phyloP scores from a whole-genome alignment of 2,797 vertebrate genomes.

The Pseudopleuronectes americanus region DNA sequence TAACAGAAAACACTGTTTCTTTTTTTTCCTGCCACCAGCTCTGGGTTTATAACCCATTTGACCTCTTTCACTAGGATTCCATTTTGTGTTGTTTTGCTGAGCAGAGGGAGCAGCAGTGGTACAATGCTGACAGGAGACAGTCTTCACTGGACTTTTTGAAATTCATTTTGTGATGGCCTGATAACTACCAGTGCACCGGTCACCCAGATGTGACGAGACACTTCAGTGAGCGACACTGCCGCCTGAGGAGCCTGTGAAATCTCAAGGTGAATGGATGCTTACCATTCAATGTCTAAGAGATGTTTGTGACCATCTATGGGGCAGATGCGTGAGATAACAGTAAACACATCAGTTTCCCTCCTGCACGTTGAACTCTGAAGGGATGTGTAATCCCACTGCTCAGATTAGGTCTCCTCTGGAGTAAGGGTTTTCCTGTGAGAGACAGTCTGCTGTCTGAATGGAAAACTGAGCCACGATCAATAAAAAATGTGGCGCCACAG shows the following conservation, averaged over 20 bases:
- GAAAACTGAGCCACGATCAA: constrained; percentile 32
- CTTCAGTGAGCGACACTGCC: constrained; percentile 7
- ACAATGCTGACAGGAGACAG: constrained; percentile 9
- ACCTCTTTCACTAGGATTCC: constrained; percentile 7
- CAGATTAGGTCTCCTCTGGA: background rate
- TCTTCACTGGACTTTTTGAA: constrained; percentile 8
- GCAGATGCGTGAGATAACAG: background rate
- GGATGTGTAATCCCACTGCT: too few species aligned
- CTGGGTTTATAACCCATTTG: constrained; percentile 2
- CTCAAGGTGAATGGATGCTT: constrained; percentile 25
- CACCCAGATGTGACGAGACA: constrained; percentile 11
- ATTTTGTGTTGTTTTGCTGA: constrained; percentile 20
- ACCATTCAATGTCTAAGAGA: constrained; percentile 5
- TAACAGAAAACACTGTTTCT: background rate
- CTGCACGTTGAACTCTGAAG: too few species aligned
- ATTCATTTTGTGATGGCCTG: background rate
- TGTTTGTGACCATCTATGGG: constrained; percentile 6
- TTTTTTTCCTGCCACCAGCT: constrained; percentile 21
- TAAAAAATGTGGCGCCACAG: constrained; percentile 12
- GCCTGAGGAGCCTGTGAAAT: constrained; percentile 7
- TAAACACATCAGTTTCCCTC: too few species aligned
- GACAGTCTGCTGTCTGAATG: background rate
- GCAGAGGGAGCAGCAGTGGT: background rate
- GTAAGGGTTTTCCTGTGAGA: constrained; percentile 4
- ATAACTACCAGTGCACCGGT: background rate